Base-by-base conservation (phyloP, 2,113 vertebrate species). In the Myotis brandtii region DNA sequence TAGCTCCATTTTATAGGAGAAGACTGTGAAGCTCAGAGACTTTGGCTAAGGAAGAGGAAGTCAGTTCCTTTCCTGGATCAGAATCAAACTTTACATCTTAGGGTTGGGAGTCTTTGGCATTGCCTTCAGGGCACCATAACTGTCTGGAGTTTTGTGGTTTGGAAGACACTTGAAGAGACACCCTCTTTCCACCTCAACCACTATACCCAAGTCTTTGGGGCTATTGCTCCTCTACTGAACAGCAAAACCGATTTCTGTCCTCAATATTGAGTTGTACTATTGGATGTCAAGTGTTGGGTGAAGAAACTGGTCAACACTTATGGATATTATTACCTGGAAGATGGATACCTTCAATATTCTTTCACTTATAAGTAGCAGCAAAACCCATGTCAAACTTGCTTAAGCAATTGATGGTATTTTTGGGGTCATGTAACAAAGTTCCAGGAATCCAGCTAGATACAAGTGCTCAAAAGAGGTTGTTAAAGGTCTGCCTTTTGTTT, bases 401-500 rank as follows among this genome's bases (percentile, higher is more conserved):
- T 84, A 66, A 83, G 27, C 23, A 89, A 43, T 86, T 89, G 34
- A 48, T 69, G 21, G 1, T 62, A 23, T 92, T 89, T 62, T 37
- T 72, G 46, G 37, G 48, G 34, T 73, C 27, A 66, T 79, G 13
- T 79, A 82, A 73, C n/a, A 34, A 67, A 95, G 67, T 8, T 48
- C 6, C 16, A 79, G 37, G 62, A 70, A 93, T 12, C 25, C 25
- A 86, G 56, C 14, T 69, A 52, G 46, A 76, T 14, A 25, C 3
- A 70, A 34, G n/a, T 56, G 11, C 62, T 89, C 69, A 46, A 59
- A 91, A 93, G 52, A 89, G 40, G 27, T 69, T 73, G 20, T 81
- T 92, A 27, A 75, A 91, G 89, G 34, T 56, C 48, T 97, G 25
- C 34, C 34, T 88, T 95, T 96, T 96, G 86, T 90, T 90, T 82